Evolutionary conservation across 2,113 vertebrate genomes (phyloP).

Genomic region (Brachirus orientalis): DNA sequence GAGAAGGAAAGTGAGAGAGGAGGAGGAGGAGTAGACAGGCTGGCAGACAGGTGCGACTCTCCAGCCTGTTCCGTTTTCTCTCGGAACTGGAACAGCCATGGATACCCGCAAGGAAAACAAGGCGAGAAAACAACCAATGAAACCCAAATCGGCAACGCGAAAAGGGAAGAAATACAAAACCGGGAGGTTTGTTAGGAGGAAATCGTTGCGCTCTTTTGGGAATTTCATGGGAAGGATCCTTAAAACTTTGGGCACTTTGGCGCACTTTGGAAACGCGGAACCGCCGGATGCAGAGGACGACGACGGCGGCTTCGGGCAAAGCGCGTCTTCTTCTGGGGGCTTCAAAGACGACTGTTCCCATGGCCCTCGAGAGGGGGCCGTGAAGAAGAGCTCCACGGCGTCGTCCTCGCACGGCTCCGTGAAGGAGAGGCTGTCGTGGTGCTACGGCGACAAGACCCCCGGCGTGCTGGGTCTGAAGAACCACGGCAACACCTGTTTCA

Average conservation of each 20-base stretch:
- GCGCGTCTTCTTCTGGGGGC: slow-evolving; percentile 51
- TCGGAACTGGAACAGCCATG: slow-evolving; percentile 62
- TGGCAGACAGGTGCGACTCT: slow-evolving; percentile 77
- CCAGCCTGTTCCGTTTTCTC: slow-evolving; percentile 37
- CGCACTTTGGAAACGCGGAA: slow-evolving; percentile 78
- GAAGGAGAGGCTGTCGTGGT: slow-evolving; percentile 76
- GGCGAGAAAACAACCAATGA: slow-evolving; percentile 69
- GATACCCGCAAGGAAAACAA: slow-evolving; percentile 74
- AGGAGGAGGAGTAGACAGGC: slow-evolving; percentile 57
- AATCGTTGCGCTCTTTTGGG: slow-evolving; percentile 84
- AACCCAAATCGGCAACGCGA: slow-evolving; percentile 69
- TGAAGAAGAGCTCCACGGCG: slow-evolving; percentile 67
- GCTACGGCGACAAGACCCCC: slow-evolving; percentile 85
- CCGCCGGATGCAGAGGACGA: slow-evolving; percentile 79
- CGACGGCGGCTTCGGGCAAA: slow-evolving; percentile 78
- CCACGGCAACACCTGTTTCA: slow-evolving; percentile 97
- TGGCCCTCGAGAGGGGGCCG: slow-evolving; percentile 45
- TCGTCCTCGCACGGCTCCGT: slow-evolving; percentile 73
- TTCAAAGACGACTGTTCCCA: slow-evolving; percentile 56
- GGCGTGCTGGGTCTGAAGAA: slow-evolving; percentile 92
- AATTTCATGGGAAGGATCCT: slow-evolving; percentile 85
- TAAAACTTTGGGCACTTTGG: slow-evolving; percentile 85
- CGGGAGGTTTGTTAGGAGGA: slow-evolving; percentile 70
- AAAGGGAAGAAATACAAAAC: slow-evolving; percentile 76
- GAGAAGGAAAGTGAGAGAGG: slow-evolving; percentile 9